A percentile compares a stretch with the other conserved stretches of the same genome.
Evolutionary conservation across 2,113 vertebrate genomes (phyloP).

Genomic region (Carettochelys insculpta): DNA sequence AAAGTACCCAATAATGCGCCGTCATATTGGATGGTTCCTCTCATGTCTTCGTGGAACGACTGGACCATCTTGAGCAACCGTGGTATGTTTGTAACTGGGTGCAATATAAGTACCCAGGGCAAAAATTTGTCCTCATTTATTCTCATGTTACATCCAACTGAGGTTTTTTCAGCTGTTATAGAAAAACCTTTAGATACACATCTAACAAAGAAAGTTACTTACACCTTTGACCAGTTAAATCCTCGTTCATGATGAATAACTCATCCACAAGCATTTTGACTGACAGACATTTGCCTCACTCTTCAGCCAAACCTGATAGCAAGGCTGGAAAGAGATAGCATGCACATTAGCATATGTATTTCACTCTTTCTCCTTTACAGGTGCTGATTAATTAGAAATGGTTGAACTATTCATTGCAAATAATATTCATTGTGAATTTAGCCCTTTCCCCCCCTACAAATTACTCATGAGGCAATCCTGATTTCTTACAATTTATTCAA

Average conservation of each 20-base stretch:
- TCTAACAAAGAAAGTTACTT: not conserved
- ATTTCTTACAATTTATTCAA: conserved; percentile 28
- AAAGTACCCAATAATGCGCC: too few relatives aligned
- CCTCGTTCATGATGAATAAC: conserved; percentile 36
- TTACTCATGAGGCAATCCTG: conserved; percentile 51
- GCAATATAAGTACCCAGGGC: not conserved
- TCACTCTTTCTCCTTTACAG: conserved; percentile 65
- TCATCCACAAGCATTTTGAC: conserved; percentile 29
- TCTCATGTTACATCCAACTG: not conserved
- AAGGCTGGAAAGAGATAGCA: conserved; percentile 68
- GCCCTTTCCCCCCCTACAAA: conserved; percentile 24
- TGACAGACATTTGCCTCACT: conserved; percentile 53
- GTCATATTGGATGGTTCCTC: too few relatives aligned
- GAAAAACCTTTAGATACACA: not conserved
- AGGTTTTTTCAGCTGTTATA: not conserved
- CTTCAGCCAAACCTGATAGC: conserved; percentile 50
- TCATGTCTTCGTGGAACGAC: too few relatives aligned
- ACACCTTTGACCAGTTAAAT: conserved; percentile 22
- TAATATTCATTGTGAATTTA: conserved; percentile 74
- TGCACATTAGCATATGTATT: conserved; percentile 62
- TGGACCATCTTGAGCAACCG: too few relatives aligned
- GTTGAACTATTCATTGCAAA: conserved; percentile 74
- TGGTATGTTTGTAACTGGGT: not conserved
- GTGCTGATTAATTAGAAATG: conserved; percentile 73
- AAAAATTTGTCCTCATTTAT: not conserved